A percentile compares a stretch with the other conserved stretches of the same genome.
Conservation (phyloP, 2,113 vertebrate species). For the Strigops habroptila region DNA sequence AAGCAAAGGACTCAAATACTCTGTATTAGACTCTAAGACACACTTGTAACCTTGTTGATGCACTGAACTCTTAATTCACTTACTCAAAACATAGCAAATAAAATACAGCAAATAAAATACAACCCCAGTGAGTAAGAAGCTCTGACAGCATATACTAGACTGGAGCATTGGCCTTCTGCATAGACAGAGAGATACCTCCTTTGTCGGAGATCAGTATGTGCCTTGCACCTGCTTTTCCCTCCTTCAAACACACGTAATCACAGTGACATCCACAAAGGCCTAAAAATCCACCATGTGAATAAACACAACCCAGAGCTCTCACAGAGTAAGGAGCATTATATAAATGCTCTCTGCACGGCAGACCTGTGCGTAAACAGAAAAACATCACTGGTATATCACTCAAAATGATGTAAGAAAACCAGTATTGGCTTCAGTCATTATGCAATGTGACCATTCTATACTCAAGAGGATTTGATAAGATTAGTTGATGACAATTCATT, state of each 20-base stretch:
- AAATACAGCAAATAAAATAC: background rate
- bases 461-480: background rate
- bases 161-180: background rate
- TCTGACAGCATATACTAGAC: background rate
- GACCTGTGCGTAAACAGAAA: background rate
- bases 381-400: background rate
- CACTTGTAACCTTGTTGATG: background rate
- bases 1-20: background rate
- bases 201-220: background rate
- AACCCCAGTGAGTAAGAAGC: background rate
- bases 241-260: background rate
- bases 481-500: background rate
- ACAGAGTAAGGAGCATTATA: background rate
- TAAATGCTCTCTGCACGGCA: background rate
- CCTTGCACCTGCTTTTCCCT: background rate
- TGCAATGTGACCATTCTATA: background rate
- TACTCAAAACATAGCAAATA: background rate
- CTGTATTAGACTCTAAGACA: background rate
- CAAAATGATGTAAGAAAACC: background rate
- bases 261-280: background rate
- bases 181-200: background rate
- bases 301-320: background rate
- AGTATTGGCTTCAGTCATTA: background rate
- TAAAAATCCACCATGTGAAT: background rate
- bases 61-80: background rate